Evolutionary conservation across 2,797 vertebrate genomes (phyloP).

Genomic region (Melanotaenia parkinsoni): DNA sequence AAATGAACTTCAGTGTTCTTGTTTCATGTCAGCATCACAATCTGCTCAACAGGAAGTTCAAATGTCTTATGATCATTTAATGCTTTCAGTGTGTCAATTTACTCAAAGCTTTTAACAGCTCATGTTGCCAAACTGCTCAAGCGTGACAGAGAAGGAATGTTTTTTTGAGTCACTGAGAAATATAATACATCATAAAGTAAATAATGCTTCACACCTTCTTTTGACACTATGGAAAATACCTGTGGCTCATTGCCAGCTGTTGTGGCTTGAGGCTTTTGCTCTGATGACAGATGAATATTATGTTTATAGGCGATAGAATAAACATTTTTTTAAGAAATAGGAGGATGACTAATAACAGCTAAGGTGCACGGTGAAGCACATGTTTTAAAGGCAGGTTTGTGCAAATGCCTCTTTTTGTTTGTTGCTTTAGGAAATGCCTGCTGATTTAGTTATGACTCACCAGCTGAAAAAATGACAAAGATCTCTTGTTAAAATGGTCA

Average conservation of each 20-base stretch:
- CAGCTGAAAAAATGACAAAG: conserved; percentile 33
- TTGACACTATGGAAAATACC: conserved; percentile 51
- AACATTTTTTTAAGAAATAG: not conserved
- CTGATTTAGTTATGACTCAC: conserved; percentile 33
- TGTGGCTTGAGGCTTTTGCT: conserved; percentile 37
- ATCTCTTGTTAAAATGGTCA: conserved; percentile 45
- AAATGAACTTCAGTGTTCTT: conserved; percentile 5
- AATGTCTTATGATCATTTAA: conserved; percentile 1
- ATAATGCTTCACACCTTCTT: conserved; percentile 32
- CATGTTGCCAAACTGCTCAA: conserved; percentile 21
- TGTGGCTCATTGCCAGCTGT: conserved; percentile 48
- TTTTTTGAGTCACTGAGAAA: conserved; percentile 56
- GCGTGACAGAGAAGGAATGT: conserved; percentile 19
- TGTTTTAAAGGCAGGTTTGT: conserved; percentile 44
- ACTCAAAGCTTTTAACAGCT: conserved; percentile 10
- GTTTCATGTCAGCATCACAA: not conserved
- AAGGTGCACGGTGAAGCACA: conserved; percentile 7
- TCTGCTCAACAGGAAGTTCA: conserved; percentile 8
- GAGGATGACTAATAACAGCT: conserved; percentile 19
- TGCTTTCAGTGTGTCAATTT: conserved; percentile 18
- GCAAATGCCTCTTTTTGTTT: conserved; percentile 21
- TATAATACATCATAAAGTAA: conserved; percentile 49
- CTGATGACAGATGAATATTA: conserved; percentile 51
- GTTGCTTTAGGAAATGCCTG: conserved; percentile 55
- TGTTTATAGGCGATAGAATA: conserved; percentile 9